Evolutionary conservation across 2,888 invertebrate species (phyloP).

Genomic region (Microplitis deprimator): DNA sequence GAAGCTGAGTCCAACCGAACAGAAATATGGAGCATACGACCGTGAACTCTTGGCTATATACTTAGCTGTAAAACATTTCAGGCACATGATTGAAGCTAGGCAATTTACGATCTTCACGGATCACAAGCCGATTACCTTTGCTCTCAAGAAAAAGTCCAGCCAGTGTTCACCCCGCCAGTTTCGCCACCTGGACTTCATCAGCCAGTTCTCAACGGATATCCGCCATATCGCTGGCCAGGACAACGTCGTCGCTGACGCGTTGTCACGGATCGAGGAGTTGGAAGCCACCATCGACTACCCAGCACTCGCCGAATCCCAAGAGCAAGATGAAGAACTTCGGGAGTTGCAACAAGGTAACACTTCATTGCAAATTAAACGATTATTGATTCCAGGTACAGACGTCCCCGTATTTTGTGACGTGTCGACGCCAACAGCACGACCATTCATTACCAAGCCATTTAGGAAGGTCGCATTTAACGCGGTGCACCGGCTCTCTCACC

Average conservation of each 20-base stretch:
- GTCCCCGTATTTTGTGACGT: constrained; percentile 39
- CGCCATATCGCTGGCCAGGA: constrained; percentile 35
- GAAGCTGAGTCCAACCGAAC: too few relatives aligned
- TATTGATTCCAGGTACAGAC: constrained; percentile 1
- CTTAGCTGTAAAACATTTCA: constrained; percentile 62
- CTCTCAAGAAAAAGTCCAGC: constrained; percentile 27
- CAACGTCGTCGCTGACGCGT: constrained; percentile 41
- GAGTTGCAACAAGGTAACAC: background rate
- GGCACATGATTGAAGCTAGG: constrained; percentile 65
- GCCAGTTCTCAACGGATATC: constrained; percentile 40
- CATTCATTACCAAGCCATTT: constrained; percentile 45
- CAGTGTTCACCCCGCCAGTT: constrained; percentile 39
- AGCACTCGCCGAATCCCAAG: constrained; percentile 13
- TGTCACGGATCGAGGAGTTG: constrained; percentile 30
- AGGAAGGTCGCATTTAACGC: constrained; percentile 45
- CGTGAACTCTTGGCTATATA: constrained; percentile 67
- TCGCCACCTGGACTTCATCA: constrained; percentile 43
- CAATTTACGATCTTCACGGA: constrained; percentile 42
- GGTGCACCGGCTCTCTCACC: constrained; percentile 56
- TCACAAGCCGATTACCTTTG: constrained; percentile 43
- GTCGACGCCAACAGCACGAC: constrained; percentile 33
- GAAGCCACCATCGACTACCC: background rate
- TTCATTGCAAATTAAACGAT: background rate
- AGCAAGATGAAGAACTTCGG: constrained; percentile 12
- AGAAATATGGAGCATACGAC: constrained; percentile 65